A percentile compares a stretch with the other conserved stretches of the same genome.
Conservation (phyloP, 2,113 vertebrate genomes). For the Siniperca knerii region DNA sequence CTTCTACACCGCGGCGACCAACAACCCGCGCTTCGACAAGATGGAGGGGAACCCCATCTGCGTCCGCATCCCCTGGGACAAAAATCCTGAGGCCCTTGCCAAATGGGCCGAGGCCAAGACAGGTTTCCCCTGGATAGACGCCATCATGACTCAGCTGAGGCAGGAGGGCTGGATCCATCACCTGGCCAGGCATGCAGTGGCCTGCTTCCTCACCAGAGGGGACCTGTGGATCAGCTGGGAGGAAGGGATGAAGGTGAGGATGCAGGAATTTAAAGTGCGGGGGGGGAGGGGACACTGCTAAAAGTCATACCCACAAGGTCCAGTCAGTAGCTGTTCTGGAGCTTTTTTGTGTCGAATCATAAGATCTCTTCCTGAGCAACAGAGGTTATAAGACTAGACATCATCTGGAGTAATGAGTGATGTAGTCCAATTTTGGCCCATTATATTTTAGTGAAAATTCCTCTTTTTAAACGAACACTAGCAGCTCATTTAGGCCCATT, state of each 20-base stretch:
- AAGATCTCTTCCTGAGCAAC: neutral
- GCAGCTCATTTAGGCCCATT: neutral
- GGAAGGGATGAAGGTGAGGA: constrained; percentile 86
- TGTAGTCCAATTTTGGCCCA: too few species aligned
- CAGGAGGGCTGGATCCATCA: constrained; percentile 87
- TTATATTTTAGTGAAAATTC: neutral
- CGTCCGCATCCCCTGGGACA: constrained; percentile 86
- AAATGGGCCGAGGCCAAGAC: constrained; percentile 87
- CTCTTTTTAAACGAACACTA: neutral
- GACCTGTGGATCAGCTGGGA: constrained; percentile 88
- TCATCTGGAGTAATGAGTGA: neutral
- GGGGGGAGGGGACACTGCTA: too few species aligned
- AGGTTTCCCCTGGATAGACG: constrained; percentile 87
- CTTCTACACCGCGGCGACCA: constrained; percentile 85
- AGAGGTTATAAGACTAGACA: neutral
- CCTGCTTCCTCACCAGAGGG: constrained; percentile 85
- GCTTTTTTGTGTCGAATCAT: too few species aligned
- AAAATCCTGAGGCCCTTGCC: constrained; percentile 82
- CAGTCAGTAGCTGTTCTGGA: too few species aligned
- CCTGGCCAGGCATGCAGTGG: constrained; percentile 84
- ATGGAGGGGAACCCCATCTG: constrained; percentile 87
- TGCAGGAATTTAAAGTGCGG: neutral
- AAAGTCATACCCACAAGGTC: too few species aligned
- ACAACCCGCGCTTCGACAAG: constrained; percentile 85
- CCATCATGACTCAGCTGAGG: constrained; percentile 86